These are phyloP conservation scores for Ophion obscuratus DNA, from an alignment of 2,888 invertebrate species.

Conservation along the genomic window DNA sequence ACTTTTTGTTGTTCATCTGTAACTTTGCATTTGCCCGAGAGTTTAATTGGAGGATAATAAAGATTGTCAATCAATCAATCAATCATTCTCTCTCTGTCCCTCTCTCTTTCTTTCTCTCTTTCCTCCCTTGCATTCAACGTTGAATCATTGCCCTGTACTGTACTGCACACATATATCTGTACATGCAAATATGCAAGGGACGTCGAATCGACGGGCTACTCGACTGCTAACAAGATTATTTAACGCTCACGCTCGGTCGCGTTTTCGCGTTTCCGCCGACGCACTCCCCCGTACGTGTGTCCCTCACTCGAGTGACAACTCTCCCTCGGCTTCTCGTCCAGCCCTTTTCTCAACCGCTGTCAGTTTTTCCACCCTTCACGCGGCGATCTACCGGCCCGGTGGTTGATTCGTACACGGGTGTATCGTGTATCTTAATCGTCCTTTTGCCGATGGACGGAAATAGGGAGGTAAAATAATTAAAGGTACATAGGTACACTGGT, in stretches of 20 bases:
- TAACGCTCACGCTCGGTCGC: conserved; percentile 77
- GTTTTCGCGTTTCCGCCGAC: conserved; percentile 65
- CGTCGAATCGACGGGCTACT: conserved; percentile 69
- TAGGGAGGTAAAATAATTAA: neutral
- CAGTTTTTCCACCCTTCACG: neutral
- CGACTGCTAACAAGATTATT: conserved; percentile 82
- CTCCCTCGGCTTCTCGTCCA: neutral
- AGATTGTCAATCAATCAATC: no score
- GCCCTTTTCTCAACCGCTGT: neutral
- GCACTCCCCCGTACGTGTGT: conserved; percentile 14
- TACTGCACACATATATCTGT: conserved; percentile 18
- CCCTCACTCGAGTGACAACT: neutral
- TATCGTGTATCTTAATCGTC: neutral
- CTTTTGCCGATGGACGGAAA: neutral
- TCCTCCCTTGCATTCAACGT: neutral
- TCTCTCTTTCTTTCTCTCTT: neutral
- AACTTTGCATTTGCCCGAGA: no score
- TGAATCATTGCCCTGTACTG: neutral
- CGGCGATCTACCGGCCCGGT: neutral
- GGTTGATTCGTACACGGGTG: neutral
- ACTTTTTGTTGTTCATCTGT: no score
- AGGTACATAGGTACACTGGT: no score
- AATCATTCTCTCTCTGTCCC: neutral
- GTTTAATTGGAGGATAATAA: no score
- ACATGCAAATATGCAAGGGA: conserved; percentile 69